Conservation (phyloP, 1,140 invertebrate species). For the Calycopis cecrops region DNA sequence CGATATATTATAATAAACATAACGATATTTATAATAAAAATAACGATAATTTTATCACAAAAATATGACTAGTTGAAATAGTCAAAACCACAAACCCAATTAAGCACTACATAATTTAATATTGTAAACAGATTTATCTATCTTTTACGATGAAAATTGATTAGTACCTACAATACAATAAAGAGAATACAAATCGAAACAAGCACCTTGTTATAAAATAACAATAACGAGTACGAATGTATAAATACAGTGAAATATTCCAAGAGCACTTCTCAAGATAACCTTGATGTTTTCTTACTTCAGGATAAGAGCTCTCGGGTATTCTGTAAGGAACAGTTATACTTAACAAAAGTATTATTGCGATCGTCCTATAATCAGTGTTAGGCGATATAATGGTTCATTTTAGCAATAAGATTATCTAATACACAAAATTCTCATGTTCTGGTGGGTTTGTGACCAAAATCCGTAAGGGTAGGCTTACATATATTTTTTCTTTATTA, state of each 20-base stretch:
- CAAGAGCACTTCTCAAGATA: conserved; percentile 29
- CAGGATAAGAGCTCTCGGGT: conserved; percentile 27
- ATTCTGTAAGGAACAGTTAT: conserved; percentile 31
- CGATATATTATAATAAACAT: too few species aligned
- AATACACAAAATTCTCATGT: too few species aligned
- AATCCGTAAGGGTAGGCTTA: too few species aligned
- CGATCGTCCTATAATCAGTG: conserved; percentile 30
- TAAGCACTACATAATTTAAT: too few species aligned
- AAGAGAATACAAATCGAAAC: conserved; percentile 12
- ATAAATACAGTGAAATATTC: conserved; percentile 22
- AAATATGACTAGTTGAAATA: too few species aligned
- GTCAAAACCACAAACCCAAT: too few species aligned
- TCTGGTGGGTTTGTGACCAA: too few species aligned
- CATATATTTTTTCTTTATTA: too few species aligned
- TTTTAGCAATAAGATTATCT: not conserved
- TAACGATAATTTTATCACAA: too few species aligned
- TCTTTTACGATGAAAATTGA: too few species aligned
- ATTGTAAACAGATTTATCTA: too few species aligned
- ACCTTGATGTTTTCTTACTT: conserved; percentile 32
- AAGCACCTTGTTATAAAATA: conserved; percentile 15
- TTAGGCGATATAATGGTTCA: not conserved
- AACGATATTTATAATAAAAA: too few species aligned
- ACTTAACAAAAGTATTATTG: conserved; percentile 50
- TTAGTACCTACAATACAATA: not conserved
- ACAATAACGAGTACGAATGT: conserved; percentile 20